A percentile compares a stretch with the other conserved stretches of the same genome.
phyloP scores from a whole-genome alignment of 1,140 invertebrate species.

The Pteromalus puparum region DNA sequence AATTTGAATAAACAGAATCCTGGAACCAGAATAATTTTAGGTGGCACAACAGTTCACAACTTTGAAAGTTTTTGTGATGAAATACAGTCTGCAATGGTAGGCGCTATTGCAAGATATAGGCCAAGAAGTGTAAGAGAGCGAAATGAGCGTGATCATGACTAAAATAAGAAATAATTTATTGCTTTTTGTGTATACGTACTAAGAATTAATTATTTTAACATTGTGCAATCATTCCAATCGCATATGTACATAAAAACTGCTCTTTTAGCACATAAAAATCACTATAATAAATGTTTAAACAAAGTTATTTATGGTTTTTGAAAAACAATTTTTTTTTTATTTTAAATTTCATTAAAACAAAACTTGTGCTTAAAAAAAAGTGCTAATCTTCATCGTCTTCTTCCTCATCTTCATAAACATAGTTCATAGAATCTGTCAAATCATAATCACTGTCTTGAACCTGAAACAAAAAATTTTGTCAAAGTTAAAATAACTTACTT shows the following conservation, averaged over 20 bases:
- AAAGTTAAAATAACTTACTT: not conserved
- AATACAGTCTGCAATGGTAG: constrained; percentile 76
- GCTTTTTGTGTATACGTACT: constrained; percentile 42
- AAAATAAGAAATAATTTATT: constrained; percentile 51
- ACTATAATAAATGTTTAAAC: constrained; percentile 49
- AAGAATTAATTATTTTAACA: constrained; percentile 42
- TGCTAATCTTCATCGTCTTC: constrained; percentile 45
- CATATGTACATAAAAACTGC: constrained; percentile 51
- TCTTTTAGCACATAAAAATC: constrained; percentile 38
- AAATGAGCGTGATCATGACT: constrained; percentile 42
- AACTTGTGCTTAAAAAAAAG: constrained; percentile 33
- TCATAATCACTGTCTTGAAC: constrained; percentile 62
- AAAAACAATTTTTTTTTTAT: constrained; percentile 36
- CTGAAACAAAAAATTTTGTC: constrained; percentile 64
- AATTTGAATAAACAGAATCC: constrained; percentile 86
- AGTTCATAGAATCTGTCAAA: constrained; percentile 50
- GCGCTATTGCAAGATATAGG: constrained; percentile 66
- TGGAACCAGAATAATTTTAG: constrained; percentile 88
- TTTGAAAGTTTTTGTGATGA: constrained; percentile 87
- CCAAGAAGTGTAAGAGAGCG: constrained; percentile 56
- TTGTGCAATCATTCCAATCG: constrained; percentile 51
- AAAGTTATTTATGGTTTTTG: not conserved
- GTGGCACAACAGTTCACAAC: constrained; percentile 95
- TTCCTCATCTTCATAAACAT: constrained; percentile 53
- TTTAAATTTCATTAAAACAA: constrained; percentile 35